Percentiles rank a stretch among this genome's conserved stretches.
phyloP scores from a whole-genome alignment of 2,888 invertebrate species.

The Xestia xanthographa region DNA sequence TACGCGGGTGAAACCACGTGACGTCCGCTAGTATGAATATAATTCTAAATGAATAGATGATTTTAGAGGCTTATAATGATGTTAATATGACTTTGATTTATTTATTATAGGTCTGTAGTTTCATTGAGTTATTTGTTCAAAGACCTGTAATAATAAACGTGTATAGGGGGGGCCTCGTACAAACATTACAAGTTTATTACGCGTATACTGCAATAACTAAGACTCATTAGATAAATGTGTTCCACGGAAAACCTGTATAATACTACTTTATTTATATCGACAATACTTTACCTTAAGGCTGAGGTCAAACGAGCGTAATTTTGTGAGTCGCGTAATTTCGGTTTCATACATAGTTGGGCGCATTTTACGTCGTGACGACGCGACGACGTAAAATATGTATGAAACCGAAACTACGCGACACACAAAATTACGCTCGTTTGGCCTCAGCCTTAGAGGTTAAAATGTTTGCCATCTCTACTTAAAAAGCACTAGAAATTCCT shows the following conservation, averaged over 20 bases:
- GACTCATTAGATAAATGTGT: neutral
- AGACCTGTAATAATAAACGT: neutral
- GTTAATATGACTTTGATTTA: neutral
- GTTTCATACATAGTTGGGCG: no score
- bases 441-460: neutral
- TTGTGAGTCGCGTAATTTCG: no score
- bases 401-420: no score
- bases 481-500: conserved; percentile 46
- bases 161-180: neutral
- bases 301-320: no score
- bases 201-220: neutral
- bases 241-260: neutral
- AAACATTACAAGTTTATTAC: neutral
- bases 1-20: no score
- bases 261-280: neutral
- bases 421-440: no score
- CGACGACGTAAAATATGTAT: no score
- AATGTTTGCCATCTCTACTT: conserved; percentile 45
- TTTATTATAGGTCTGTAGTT: neutral
- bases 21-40: no score
- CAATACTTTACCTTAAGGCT: conserved; percentile 20
- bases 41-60: neutral
- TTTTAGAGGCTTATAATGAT: neutral
- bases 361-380: no score
- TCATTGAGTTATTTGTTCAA: conserved; percentile 1